Evolutionary conservation across 2,113 vertebrate genomes (phyloP).

Genomic region (Otus sunia): DNA sequence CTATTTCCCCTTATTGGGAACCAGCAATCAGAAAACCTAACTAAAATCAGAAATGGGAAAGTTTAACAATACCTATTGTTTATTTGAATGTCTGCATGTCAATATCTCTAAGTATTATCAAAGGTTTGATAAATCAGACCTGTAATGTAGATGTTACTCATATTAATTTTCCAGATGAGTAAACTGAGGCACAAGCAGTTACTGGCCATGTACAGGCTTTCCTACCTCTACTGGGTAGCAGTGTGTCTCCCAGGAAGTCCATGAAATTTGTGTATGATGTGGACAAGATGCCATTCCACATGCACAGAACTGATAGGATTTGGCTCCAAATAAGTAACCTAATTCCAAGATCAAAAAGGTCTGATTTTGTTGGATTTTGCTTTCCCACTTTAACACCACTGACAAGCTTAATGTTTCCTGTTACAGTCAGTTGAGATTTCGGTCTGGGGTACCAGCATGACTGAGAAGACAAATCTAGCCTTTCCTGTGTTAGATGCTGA

Average conservation of each 20-base stretch:
- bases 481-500: not conserved
- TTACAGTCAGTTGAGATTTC: not conserved
- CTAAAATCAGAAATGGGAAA: not conserved
- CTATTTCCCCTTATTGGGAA: not conserved
- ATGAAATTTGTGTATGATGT: not conserved
- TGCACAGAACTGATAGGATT: not conserved
- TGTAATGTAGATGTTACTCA: not conserved
- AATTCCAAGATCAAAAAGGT: not conserved
- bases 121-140: not conserved
- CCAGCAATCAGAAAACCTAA: not conserved
- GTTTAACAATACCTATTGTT: not conserved
- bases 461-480: not conserved
- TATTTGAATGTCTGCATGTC: not conserved
- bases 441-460: not conserved
- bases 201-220: not conserved
- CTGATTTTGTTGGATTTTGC: not conserved
- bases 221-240: not conserved
- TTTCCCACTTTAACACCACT: not conserved
- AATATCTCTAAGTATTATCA: not conserved
- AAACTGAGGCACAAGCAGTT: not conserved
- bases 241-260: not conserved
- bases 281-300: not conserved
- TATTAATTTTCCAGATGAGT: not conserved
- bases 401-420: not conserved
- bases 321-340: not conserved